Evolutionary conservation across 2,888 invertebrate genomes (phyloP).

Genomic region (Gerosis bhagava): DNA sequence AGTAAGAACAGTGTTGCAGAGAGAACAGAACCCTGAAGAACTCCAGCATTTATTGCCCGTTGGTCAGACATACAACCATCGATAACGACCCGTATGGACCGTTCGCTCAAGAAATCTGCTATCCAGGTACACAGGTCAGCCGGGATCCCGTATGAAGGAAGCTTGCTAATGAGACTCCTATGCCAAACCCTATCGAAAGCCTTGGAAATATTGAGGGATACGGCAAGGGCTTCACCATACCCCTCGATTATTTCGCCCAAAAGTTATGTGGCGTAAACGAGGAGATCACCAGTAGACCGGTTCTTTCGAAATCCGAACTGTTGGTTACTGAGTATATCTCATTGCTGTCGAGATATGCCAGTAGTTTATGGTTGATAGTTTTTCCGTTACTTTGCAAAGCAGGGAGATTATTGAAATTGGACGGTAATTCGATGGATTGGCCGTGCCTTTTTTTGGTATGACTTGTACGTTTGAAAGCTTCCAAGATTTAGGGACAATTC

Average conservation of each 20-base stretch:
- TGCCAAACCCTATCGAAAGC: constrained; percentile 17
- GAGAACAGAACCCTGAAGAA: constrained; percentile 1
- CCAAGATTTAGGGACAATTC: not conserved
- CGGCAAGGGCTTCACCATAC: constrained; percentile 25
- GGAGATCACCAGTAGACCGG: constrained; percentile 14
- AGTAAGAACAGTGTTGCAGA: not conserved
- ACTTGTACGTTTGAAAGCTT: not conserved
- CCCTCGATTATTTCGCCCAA: constrained; percentile 5
- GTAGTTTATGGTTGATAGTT: too few relatives aligned
- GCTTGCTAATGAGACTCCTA: constrained; percentile 15
- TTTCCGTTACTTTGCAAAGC: not conserved
- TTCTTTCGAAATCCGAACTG: constrained; percentile 13
- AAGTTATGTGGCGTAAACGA: constrained; percentile 6
- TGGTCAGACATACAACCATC: constrained; percentile 6
- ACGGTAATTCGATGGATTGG: too few relatives aligned
- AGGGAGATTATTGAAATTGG: too few relatives aligned
- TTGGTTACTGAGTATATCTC: constrained; percentile 9
- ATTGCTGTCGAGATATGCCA: too few relatives aligned
- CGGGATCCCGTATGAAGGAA: constrained; percentile 20
- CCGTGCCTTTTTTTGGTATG: not conserved
- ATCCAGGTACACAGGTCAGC: constrained; percentile 12
- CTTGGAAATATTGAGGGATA: constrained; percentile 24
- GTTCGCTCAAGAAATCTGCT: constrained; percentile 21
- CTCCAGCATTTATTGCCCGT: not conserved
- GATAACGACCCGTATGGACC: constrained; percentile 18